These are phyloP conservation scores for Nomada ruficornis DNA, from an alignment of 2,888 invertebrate species.

Conservation along the genomic window DNA sequence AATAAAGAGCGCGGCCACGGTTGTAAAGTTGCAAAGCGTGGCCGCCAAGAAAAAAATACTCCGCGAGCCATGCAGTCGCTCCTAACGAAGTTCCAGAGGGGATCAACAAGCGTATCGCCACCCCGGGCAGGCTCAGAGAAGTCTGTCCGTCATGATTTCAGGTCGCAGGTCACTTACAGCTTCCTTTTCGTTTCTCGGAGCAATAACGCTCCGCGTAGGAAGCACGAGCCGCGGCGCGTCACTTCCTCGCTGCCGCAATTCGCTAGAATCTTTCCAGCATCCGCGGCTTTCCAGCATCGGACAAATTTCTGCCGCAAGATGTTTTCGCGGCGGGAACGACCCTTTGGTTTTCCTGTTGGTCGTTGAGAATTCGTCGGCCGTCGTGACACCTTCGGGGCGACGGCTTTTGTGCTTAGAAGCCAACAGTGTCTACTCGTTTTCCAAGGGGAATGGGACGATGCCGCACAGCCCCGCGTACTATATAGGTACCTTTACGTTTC, in stretches of 20 bases:
- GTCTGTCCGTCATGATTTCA: constrained; percentile 70
- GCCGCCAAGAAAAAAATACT: not conserved
- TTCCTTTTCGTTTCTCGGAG: constrained; percentile 29
- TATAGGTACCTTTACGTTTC: constrained; percentile 16
- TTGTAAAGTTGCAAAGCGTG: constrained; percentile 14
- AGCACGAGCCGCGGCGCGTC: constrained; percentile 37
- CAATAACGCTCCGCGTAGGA: constrained; percentile 34
- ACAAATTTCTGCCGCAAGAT: constrained; percentile 71
- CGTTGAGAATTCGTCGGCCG: constrained; percentile 49
- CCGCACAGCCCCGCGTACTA: not conserved
- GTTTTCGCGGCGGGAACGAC: constrained; percentile 70
- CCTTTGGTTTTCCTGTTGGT: constrained; percentile 52
- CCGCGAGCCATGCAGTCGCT: not conserved
- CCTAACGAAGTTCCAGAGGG: constrained; percentile 38
- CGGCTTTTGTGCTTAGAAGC: constrained; percentile 29
- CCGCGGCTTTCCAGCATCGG: constrained; percentile 63
- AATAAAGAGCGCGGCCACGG: constrained; percentile 7
- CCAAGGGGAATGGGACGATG: constrained; percentile 27
- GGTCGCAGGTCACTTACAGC: constrained; percentile 24
- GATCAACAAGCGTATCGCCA: constrained; percentile 2
- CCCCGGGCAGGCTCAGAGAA: constrained; percentile 32
- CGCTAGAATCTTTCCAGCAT: constrained; percentile 46
- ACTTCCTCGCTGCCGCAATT: constrained; percentile 49
- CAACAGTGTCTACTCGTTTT: constrained; percentile 21
- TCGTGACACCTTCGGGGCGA: constrained; percentile 43